Conservation (phyloP, 2,797 vertebrate species). For the Loris lydekkerianus region DNA sequence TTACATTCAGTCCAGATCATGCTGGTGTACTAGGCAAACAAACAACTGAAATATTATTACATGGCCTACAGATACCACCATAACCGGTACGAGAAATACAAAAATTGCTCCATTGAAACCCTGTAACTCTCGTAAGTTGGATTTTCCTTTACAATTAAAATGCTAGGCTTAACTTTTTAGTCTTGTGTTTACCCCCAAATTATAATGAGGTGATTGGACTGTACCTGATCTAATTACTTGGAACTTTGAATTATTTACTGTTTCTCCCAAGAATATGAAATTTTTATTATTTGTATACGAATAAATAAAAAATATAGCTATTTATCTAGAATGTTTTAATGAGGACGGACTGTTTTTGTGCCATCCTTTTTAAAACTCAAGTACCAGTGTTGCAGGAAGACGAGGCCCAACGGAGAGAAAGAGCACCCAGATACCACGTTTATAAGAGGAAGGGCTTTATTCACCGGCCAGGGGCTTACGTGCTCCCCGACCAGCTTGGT, state of each 20-base stretch:
- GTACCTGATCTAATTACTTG: conserved; percentile 5
- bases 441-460: too few relatives aligned
- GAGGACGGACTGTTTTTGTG: background rate
- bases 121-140: background rate
- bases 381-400: background rate
- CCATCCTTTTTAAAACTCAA: conserved; percentile 19
- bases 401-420: too few relatives aligned
- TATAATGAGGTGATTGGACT: background rate
- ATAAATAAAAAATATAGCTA: background rate
- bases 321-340: background rate
- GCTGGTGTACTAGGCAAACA: background rate
- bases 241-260: background rate
- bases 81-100: background rate
- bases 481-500: too few relatives aligned
- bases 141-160: background rate
- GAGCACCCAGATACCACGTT: too few relatives aligned
- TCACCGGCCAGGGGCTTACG: too few relatives aligned
- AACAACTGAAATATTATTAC: conserved; percentile 26
- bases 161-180: background rate
- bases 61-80: background rate
- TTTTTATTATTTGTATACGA: conserved; percentile 26
- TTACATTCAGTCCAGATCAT: background rate
- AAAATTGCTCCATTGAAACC: background rate
- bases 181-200: background rate
- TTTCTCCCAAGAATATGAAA: background rate